Evolutionary conservation across 2,797 vertebrate species (phyloP).

Genomic region (Neoniphon sammara): DNA sequence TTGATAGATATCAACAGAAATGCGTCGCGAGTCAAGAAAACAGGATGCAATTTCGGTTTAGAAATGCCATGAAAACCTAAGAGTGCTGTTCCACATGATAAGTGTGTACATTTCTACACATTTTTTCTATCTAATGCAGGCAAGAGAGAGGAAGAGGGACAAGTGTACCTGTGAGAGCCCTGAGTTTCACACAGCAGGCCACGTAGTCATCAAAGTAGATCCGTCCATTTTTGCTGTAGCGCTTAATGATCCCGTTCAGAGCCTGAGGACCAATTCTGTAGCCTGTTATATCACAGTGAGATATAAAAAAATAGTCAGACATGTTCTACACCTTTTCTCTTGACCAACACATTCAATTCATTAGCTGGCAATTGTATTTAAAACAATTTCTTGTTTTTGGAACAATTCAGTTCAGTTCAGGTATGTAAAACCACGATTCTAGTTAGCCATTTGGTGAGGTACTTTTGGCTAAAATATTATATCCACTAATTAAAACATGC

Average conservation of each 20-base stretch:
- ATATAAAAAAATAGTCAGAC: background rate
- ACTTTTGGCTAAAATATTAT: no score
- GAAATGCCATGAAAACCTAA: background rate
- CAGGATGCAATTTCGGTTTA: background rate
- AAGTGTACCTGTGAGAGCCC: constrained; percentile 87
- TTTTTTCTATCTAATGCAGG: no score
- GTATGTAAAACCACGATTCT: no score
- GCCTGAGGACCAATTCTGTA: constrained; percentile 87
- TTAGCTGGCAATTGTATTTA: no score
- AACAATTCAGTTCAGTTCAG: no score
- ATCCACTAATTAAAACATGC: no score
- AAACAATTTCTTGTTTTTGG: no score
- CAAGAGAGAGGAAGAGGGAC: background rate
- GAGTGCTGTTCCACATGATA: background rate
- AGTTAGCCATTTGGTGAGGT: no score
- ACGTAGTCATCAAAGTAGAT: constrained; percentile 95
- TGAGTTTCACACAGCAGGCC: constrained; percentile 90
- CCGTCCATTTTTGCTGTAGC: constrained; percentile 88
- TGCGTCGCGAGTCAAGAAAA: background rate
- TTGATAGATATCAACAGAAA: background rate
- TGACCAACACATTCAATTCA: no score
- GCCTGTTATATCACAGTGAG: constrained; percentile 70
- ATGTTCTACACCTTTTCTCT: no score
- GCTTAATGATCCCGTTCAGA: constrained; percentile 85
- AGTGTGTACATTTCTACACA: background rate